phyloP scores from a whole-genome alignment of 2,888 invertebrate species.

The Linnaemya tessellans region DNA sequence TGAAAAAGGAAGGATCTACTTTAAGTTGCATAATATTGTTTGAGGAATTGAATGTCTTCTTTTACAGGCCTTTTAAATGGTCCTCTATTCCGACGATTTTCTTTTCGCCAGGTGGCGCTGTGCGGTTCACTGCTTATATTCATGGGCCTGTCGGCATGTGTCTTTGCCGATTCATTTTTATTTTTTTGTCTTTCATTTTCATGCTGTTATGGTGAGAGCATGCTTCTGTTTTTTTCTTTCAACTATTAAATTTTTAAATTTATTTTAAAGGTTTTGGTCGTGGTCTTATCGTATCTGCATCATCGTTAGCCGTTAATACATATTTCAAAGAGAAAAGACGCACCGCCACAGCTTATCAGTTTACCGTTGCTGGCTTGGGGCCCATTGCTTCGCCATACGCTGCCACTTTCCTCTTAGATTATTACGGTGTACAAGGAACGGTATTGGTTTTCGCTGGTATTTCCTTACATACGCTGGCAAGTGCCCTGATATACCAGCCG shows the following conservation, averaged over 20 bases:
- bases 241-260: neutral
- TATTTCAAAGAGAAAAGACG: slow-evolving; percentile 89
- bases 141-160: slow-evolving; percentile 85
- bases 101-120: slow-evolving; percentile 87
- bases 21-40: no score
- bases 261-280: slow-evolving; percentile 69
- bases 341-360: slow-evolving; percentile 88
- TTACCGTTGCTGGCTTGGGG: slow-evolving; percentile 89
- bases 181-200: slow-evolving; percentile 87
- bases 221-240: no score
- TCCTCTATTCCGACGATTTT: slow-evolving; percentile 87
- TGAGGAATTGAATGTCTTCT: neutral
- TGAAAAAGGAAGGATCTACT: no score
- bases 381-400: slow-evolving; percentile 89
- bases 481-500: slow-evolving; percentile 88
- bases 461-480: slow-evolving; percentile 87
- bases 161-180: slow-evolving; percentile 86
- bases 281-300: slow-evolving; percentile 88
- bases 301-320: slow-evolving; percentile 88
- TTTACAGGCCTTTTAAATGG: slow-evolving; percentile 86
- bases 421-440: slow-evolving; percentile 87
- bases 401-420: slow-evolving; percentile 86
- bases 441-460: slow-evolving; percentile 87
- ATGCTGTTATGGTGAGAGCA: slow-evolving; percentile 86
- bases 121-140: slow-evolving; percentile 86